Evolutionary conservation across 2,797 vertebrate genomes (phyloP), one percentile per base, ranked within the genome.

Genomic region (Mormyrops boulengeri): DNA sequence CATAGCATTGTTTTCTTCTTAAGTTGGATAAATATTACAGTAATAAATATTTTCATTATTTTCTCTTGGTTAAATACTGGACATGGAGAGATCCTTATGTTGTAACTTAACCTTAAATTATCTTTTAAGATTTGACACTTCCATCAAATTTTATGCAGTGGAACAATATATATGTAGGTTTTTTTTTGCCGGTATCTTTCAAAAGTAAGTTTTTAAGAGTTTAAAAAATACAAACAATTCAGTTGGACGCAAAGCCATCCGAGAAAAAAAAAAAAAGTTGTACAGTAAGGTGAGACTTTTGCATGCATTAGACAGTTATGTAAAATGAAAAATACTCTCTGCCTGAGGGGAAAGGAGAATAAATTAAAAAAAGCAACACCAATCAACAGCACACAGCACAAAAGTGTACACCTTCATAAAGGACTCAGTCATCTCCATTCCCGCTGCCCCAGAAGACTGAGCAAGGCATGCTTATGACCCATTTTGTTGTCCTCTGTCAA

Each of bases 401-500:
- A 97, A 96, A 94, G 96, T 97, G 96, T 96, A 97, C 96, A 96
- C 94, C 95, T 94, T 96, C 95, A 95, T 96, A 95, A 96, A 93
- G 94, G 94, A 96, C 96, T 94, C 88, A 91, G 93, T 95, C 94
- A 93, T 94, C 95, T 94, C 86, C 91, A 92, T 93, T 95, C 94
- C 94, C 93, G 90, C 95, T 95, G 93, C 92, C 94, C 96, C 95
- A 96, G 94, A 93, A 95, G 96, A 97, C 96, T 97, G 96, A 94
- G 97, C 98, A 98, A 98, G 98, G 97, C 98, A 98, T 98, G 98
- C 98, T 96, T 97, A 96, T 95, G 95, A 96, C 95, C 95, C 95
- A 92, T 93, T 92, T 91, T 95, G 92, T 91, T 92, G 92, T 85
- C 90, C 86, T 92, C 89, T 66, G 91, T 90, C 91, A 91, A 53